phyloP scores from a whole-genome alignment of 2,797 vertebrate genomes.

The Acipenser oxyrinchus region DNA sequence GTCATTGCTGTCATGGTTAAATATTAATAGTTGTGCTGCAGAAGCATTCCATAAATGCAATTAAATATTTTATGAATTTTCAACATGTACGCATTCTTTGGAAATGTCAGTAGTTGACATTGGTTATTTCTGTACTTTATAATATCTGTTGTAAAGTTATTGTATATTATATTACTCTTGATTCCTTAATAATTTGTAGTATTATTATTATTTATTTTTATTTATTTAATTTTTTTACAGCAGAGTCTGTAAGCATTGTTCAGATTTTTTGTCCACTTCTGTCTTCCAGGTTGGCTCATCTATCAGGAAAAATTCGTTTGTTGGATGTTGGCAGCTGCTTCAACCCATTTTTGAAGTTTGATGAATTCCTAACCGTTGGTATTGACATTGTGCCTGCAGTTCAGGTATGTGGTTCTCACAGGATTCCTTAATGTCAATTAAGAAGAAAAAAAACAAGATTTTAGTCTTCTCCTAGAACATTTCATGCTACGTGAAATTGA shows the following conservation, averaged over 20 bases:
- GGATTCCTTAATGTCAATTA: not conserved
- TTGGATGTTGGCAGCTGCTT: conserved; percentile 98
- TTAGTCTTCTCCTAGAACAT: not conserved
- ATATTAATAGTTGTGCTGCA: no score
- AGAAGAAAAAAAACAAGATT: not conserved
- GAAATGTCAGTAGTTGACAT: no score
- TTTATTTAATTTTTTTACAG: no score
- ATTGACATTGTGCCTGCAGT: conserved; percentile 97
- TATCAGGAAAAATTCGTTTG: conserved; percentile 75
- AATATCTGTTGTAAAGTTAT: no score
- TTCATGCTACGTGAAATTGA: not conserved
- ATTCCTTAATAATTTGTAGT: no score
- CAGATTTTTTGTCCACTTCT: conserved; percentile 10
- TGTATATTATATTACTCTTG: no score
- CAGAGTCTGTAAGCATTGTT: not conserved
- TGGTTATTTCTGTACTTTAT: no score
- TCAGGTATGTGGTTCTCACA: conserved; percentile 59
- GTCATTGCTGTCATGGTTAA: no score
- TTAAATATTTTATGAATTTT: no score
- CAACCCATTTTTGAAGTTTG: conserved; percentile 96
- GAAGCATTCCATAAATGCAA: no score
- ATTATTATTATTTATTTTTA: no score
- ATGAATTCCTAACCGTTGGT: conserved; percentile 93
- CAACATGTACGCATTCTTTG: no score
- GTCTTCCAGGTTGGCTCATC: conserved; percentile 37